Base-by-base conservation (phyloP, 2,888 invertebrate genomes). In the Disparrhopalites patrizii region DNA sequence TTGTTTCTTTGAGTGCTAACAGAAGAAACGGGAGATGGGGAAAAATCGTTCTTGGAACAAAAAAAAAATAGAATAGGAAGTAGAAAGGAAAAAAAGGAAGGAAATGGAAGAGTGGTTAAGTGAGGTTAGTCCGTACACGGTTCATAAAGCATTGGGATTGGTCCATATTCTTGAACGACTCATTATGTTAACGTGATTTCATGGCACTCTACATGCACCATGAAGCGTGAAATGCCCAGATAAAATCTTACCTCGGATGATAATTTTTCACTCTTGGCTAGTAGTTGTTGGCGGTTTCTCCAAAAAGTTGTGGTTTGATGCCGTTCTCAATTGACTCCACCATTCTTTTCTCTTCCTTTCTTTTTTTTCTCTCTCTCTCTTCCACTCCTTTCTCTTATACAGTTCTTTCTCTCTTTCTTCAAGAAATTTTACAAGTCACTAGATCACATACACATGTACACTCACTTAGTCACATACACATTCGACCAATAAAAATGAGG, bases 131-230 rank as follows among this genome's bases (percentile, higher is more conserved):
- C 64, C 28, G 30, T 47, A 47, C 68, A 73, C 69, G 73, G 73
- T 70, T 70, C 72, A 73, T 73, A 73, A 73, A 73, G 68, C 73
- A 73, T 73, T 65, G 70, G 68, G 72, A 72, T 71, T 72, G 72
- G 73, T 72, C 70, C 70, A 72, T 72, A 72, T 74, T 74, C 72
- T 72, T 74, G 65, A 72, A 74, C 68, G 72, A 74, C 72, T 75
- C 73, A 75, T 73, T 75, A 75, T 73, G 75, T 71, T 75, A 75
- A 75, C 71, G 68, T 75, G 72, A 75, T 75, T 75, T 73, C 72
- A 73, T 73, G 72, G 72, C 70, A 71, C 63, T 68, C 63, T 54
- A 56, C 71, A 72, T 71, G 71, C 67, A 69, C 68, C 70, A 70
- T 69, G 72, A 67, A 71, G 73, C 73, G 70, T 72, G 68, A 72